Evolutionary conservation across 2,888 invertebrate genomes (phyloP), one percentile per base, ranked within the genome.

Genomic region (Theodoxus fluviatilis): DNA sequence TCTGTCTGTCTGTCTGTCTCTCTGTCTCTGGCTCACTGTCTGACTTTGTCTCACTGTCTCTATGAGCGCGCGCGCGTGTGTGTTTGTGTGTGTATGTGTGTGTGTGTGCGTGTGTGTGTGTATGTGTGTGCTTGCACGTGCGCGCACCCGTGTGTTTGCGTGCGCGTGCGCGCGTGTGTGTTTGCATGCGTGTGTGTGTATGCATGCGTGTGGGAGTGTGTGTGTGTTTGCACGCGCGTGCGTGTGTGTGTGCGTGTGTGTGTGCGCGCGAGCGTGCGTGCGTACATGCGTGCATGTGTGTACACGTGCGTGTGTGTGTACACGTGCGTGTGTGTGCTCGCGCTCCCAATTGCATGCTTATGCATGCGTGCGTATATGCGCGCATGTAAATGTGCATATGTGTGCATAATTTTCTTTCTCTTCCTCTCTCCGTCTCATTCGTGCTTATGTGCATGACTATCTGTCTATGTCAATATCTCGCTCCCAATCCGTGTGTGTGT

Each of bases 301-400:
- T 35, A 37, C 40, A 25, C 40, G 63, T 63, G 63, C 40, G 63
- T 63, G 63, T 63, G 63, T 63, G 63, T 63, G 63, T 57, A 33
- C 18, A 18, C 9, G 57, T 28, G 57, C 6, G 57, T 57, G 57
- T 57, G 57, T 57, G 57, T 33, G 18, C 9, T n/a, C 52, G 52
- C 3, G 52, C 25, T 4, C 25, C n/a, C 25, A 25, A 22, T n/a
- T 52, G 52, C 25, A 25, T 52, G 52, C 25, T n/a, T 52, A 25
- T 52, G 52, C 25, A 25, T 52, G 52, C 25, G 52, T 52, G 52
- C 25, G 52, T 52, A 25, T 52, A 25, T 52, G 52, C 25, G 52
- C 25, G 52, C 25, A 25, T 52, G 52, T 52, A 25, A 22, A 25
- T 52, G 52, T 52, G 52, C 25, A 25, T 52, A 25, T 52, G 52